Conservation (phyloP, 2,797 vertebrate genomes). For the Cygnus olor region DNA sequence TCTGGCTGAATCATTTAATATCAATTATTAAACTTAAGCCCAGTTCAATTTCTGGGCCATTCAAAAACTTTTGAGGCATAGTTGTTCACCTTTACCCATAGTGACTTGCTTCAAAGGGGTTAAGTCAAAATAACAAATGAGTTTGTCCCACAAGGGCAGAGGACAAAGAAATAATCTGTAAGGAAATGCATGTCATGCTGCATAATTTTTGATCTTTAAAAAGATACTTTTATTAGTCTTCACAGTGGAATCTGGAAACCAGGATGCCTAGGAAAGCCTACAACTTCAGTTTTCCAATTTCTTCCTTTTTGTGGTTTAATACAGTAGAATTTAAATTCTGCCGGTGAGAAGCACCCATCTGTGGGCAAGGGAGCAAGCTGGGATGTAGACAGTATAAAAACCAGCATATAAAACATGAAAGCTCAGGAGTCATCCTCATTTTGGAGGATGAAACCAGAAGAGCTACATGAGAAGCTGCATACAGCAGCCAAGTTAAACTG, state of each 20-base stretch:
- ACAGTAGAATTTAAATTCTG: background rate
- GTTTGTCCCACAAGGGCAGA: slow-evolving; percentile 10
- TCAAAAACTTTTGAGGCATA: background rate
- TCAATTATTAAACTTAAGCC: background rate
- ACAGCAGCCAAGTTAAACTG: background rate
- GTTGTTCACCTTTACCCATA: background rate
- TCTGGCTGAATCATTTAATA: background rate
- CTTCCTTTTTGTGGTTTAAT: background rate
- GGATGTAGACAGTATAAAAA: background rate
- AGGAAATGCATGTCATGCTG: background rate
- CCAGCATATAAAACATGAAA: background rate
- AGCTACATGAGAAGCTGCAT: background rate
- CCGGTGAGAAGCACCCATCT: background rate
- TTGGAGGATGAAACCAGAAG: background rate
- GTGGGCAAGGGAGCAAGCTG: background rate
- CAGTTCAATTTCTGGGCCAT: background rate
- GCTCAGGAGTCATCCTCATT: background rate
- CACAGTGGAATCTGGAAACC: background rate
- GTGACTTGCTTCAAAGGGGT: background rate
- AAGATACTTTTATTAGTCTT: background rate
- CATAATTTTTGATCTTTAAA: background rate
- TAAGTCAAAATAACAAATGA: slow-evolving; percentile 1
- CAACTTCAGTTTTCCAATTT: background rate
- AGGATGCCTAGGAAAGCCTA: background rate
- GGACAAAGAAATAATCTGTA: slow-evolving; percentile 20